Evolutionary conservation across 2,797 vertebrate species (phyloP), one percentile per base, ranked within the genome.

Genomic region (Melanotaenia boesemani): DNA sequence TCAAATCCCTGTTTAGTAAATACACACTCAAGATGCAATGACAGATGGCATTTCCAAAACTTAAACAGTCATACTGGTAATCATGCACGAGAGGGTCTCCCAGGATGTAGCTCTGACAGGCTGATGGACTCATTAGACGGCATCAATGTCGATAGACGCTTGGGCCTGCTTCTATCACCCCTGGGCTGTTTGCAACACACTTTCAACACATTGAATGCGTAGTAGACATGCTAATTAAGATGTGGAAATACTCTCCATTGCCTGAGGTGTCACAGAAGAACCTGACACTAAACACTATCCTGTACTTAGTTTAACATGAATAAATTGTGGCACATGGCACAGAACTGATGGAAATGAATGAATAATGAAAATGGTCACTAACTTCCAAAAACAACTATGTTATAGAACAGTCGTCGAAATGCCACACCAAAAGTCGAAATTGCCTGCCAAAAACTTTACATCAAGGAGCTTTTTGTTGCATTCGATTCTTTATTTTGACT

Each of bases 121-220:
- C 80, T 88, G 89, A 92, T 82, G 88, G 88, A 90, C 87, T 92
- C 91, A 90, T 94, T 92, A 92, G 85, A 87, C 82, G 85, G 62
- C 77, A 46, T 89, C 83, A 82, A 65, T 67, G 85, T 90, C 75
- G 79, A 78, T 76, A 79, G 57, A 82, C 76, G 81, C 84, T 81
- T 59, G 82, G 72, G 72, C 54, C 67, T 67, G 74, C 57, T 81
- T 79, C 67, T 64, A 41, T 73, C 85, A 87, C 76, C 91, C 73
- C 61, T 44, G 59, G 83, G 90, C 85, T 86, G 87, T 90, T 88
- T 88, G 78, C 62, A 46, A 70, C 86, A 81, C 63, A 67, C 62
- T 76, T 78, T 61, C 56, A 50, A 37, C 52, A 2, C 12, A 20
- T 62, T 70, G 63, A 61, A 67, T 70, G 72, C 71, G 63, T 68